Percentiles rank a stretch among this genome's conserved stretches.
These are phyloP conservation scores for Pachliopta kotzebuea DNA, from an alignment of 2,888 invertebrate genomes.

Conservation along the genomic window DNA sequence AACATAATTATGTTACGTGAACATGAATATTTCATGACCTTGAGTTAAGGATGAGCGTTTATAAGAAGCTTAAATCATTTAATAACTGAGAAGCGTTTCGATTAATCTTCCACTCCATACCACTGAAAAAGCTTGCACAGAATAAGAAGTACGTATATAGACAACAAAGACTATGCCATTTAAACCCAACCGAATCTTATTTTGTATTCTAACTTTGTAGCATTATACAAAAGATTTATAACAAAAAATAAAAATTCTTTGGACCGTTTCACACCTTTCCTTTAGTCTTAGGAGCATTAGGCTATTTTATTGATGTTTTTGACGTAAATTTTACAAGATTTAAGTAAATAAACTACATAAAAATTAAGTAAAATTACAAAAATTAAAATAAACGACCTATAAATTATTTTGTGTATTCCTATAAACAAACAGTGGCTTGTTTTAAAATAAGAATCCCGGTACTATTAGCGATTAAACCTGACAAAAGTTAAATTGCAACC, in stretches of 20 bases:
- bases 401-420: no score
- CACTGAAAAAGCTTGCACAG: conserved; percentile 16
- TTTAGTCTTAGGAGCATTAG: not conserved
- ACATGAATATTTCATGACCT: conserved; percentile 3
- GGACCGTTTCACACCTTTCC: not conserved
- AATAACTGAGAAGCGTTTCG: conserved; percentile 17
- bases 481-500: not conserved
- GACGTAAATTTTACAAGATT: not conserved
- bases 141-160: conserved; percentile 25
- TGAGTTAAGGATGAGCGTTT: conserved; percentile 3
- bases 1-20: not conserved
- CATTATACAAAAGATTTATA: conserved; percentile 19
- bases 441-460: not conserved
- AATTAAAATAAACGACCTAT: no score
- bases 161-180: conserved; percentile 24
- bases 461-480: not conserved
- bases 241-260: conserved; percentile 6
- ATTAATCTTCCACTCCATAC: conserved; percentile 27
- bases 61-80: conserved; percentile 18
- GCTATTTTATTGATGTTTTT: no score
- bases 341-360: not conserved
- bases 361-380: no score
- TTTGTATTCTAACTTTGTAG: conserved; percentile 28
- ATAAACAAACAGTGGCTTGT: no score
- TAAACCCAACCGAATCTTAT: conserved; percentile 20